Conservation (phyloP, 2,888 invertebrate genomes). For the Nudaria mundana region DNA sequence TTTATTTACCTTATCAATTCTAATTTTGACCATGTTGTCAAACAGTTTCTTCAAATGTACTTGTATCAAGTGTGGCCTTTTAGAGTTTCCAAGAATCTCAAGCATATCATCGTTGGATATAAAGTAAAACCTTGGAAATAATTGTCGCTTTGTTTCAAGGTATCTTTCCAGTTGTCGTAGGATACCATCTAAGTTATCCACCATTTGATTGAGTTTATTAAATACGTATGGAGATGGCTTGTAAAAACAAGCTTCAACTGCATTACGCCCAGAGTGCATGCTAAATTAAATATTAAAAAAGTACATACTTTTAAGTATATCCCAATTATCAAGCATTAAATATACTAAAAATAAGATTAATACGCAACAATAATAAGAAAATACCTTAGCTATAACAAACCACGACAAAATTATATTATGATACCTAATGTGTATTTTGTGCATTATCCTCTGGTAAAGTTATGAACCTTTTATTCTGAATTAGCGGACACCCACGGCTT, state of each 20-base stretch:
- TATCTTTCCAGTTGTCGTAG: conserved; percentile 92
- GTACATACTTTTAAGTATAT: neutral
- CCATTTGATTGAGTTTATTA: conserved; percentile 86
- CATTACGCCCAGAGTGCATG: conserved; percentile 79
- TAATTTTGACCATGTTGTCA: conserved; percentile 89
- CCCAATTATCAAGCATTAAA: too few relatives aligned
- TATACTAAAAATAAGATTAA: too few relatives aligned
- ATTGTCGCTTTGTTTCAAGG: conserved; percentile 92
- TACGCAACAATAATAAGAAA: too few relatives aligned
- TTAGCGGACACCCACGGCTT: too few relatives aligned
- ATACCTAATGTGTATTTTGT: too few relatives aligned
- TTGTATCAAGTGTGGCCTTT: conserved; percentile 91
- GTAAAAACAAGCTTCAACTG: conserved; percentile 83
- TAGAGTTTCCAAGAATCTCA: conserved; percentile 93
- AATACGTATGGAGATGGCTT: conserved; percentile 82
- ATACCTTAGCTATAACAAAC: too few relatives aligned
- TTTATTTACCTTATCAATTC: conserved; percentile 85
- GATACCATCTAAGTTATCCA: conserved; percentile 88
- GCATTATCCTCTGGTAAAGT: too few relatives aligned
- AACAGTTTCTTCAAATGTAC: conserved; percentile 94
- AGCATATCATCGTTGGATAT: conserved; percentile 85
- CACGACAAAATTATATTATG: too few relatives aligned
- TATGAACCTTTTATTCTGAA: too few relatives aligned
- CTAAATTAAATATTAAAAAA: conserved; percentile 30
- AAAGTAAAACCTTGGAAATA: conserved; percentile 89